Conservation (phyloP, 2,797 vertebrate species). For the Sphenopsis melanotis region DNA sequence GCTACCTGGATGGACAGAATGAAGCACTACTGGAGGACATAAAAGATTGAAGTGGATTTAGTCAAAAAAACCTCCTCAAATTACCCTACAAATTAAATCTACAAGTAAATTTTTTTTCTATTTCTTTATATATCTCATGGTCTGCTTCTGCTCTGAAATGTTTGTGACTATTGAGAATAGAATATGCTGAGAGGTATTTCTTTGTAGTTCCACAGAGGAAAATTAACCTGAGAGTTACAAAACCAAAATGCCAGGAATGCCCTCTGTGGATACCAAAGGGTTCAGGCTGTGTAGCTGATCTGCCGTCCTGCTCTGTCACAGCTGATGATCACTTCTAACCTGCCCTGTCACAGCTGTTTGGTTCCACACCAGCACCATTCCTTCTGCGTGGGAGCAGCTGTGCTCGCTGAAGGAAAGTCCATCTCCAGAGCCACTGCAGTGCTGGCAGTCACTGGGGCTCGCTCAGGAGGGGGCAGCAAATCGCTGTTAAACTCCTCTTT, state of each 20-base stretch:
- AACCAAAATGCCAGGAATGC: not conserved
- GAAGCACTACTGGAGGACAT: not conserved
- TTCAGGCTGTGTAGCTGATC: not conserved
- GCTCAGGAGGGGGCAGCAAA: constrained; percentile 55
- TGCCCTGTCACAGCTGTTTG: not conserved
- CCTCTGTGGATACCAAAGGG: not conserved
- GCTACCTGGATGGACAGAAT: not conserved
- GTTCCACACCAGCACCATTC: not conserved
- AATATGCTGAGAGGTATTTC: not conserved
- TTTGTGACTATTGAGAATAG: not conserved
- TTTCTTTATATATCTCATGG: not conserved
- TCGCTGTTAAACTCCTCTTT: not conserved
- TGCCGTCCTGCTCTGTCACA: fast-evolving
- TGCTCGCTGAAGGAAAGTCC: not conserved
- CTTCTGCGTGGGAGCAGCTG: not conserved
- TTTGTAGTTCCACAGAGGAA: not conserved
- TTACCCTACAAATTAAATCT: not conserved
- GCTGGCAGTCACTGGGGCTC: not conserved
- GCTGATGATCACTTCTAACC: not conserved
- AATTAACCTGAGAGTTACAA: not conserved
- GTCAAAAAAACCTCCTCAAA: not conserved
- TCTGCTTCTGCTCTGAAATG: not conserved
- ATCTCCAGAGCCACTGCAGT: not conserved
- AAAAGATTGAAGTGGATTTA: not conserved
- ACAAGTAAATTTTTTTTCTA: not conserved